phyloP scores from a whole-genome alignment of 2,113 vertebrate species.

The Lates calcarifer region DNA sequence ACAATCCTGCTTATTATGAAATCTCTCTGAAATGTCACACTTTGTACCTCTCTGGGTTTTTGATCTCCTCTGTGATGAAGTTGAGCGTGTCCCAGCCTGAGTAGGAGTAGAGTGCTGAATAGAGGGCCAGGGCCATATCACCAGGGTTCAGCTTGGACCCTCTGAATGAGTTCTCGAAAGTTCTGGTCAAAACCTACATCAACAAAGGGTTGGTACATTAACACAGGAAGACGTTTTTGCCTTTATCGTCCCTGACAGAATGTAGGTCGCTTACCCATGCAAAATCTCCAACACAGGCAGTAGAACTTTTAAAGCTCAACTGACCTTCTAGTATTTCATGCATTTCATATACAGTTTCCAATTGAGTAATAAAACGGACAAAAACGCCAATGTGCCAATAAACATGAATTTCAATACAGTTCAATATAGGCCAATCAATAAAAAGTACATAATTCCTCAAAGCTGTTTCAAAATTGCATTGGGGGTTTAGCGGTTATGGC shows the following conservation, averaged over 20 bases:
- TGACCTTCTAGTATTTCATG: no score
- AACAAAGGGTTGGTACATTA: neutral
- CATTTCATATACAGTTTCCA: neutral
- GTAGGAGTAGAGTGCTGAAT: slow-evolving; percentile 88
- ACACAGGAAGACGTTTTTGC: neutral
- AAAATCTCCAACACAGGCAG: neutral
- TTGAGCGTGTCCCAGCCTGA: slow-evolving; percentile 90
- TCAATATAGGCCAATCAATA: neutral
- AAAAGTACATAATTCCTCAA: no score
- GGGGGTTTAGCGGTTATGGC: no score
- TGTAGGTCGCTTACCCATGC: neutral
- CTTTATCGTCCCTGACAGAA: neutral
- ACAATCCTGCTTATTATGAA: neutral
- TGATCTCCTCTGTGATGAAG: slow-evolving; percentile 89
- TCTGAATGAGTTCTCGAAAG: slow-evolving; percentile 84
- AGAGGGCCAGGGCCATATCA: slow-evolving; percentile 85
- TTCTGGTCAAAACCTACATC: slow-evolving; percentile 82
- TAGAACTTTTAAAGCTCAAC: neutral
- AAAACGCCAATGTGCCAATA: no score
- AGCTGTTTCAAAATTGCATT: no score
- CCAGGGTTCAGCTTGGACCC: slow-evolving; percentile 83
- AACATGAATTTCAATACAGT: no score
- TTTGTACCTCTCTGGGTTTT: slow-evolving; percentile 85
- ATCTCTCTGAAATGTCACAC: neutral
- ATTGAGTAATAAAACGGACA: no score